Conservation (phyloP, 2,888 invertebrate genomes). For the Pelosia muscerda region DNA sequence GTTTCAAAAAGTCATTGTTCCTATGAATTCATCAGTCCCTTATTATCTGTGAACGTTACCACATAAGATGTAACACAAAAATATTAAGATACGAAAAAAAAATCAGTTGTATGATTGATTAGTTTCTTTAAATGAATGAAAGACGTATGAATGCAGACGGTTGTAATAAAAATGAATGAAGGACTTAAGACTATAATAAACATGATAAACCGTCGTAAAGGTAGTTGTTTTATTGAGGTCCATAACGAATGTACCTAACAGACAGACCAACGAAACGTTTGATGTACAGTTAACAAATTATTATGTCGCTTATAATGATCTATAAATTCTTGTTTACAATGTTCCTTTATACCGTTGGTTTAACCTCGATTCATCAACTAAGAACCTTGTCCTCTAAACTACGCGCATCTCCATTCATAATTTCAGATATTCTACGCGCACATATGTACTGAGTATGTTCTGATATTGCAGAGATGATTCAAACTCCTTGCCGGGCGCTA, state of each 20-base stretch:
- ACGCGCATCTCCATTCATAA: slow-evolving; percentile 50
- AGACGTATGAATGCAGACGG: slow-evolving; percentile 20
- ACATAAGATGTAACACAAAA: not conserved
- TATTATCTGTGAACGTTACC: not conserved
- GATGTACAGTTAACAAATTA: slow-evolving; percentile 45
- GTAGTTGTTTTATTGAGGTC: slow-evolving; percentile 23
- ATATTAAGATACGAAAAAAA: not conserved
- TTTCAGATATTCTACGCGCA: slow-evolving; percentile 26
- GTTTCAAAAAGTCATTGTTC: not conserved
- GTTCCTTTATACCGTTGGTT: slow-evolving; percentile 27
- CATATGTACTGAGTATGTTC: slow-evolving; percentile 25
- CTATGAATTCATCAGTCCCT: not conserved
- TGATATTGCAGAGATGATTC: not conserved
- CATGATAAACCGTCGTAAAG: slow-evolving; percentile 22
- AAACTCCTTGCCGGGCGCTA: too few relatives aligned
- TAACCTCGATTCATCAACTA: slow-evolving; percentile 48
- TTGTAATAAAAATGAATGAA: slow-evolving; percentile 30
- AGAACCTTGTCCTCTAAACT: slow-evolving; percentile 45
- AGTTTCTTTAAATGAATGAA: not conserved
- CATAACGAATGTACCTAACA: slow-evolving; percentile 29
- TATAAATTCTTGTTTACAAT: slow-evolving; percentile 46
- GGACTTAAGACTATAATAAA: slow-evolving; percentile 26
- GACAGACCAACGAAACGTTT: slow-evolving; percentile 43
- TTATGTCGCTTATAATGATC: slow-evolving; percentile 41
- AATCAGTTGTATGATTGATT: not conserved